Conservation (phyloP, 2,888 invertebrate species). For the Drosophila seclusa region DNA sequence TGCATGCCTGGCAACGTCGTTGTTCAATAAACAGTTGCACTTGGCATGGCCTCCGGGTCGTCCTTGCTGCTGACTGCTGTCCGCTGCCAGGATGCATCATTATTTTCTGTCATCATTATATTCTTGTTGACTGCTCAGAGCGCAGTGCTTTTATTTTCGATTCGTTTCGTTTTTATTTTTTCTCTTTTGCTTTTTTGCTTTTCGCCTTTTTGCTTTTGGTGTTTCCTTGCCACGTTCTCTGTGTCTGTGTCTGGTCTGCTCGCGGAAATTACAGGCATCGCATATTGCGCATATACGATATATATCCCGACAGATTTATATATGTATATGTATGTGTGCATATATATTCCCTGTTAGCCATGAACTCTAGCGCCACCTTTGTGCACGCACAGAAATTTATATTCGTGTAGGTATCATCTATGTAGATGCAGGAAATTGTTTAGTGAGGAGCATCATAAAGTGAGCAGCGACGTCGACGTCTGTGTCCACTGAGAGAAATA, state of each 20-base stretch:
- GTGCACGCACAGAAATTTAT: constrained; percentile 2
- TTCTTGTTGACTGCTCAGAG: constrained; percentile 68
- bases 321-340: constrained; percentile 7
- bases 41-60: constrained; percentile 50
- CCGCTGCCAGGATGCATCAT: constrained; percentile 75
- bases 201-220: constrained; percentile 4
- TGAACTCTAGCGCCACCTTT: constrained; percentile 7
- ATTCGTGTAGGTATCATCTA: constrained; percentile 18
- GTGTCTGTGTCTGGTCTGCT: constrained; percentile 54
- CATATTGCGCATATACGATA: constrained; percentile 40
- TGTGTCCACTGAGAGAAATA: constrained; percentile 27
- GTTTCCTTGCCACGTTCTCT: constrained; percentile 52
- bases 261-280: constrained; percentile 68
- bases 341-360: constrained; percentile 3
- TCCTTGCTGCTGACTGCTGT: constrained; percentile 29
- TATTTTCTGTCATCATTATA: constrained; percentile 81
- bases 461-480: constrained; percentile 27
- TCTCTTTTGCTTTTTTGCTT: neutral
- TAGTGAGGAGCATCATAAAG: constrained; percentile 73
- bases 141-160: constrained; percentile 23
- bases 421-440: constrained; percentile 77
- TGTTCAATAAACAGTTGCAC: constrained; percentile 70
- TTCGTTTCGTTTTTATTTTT: constrained; percentile 3
- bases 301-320: constrained; percentile 8
- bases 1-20: constrained; percentile 41